Base-by-base conservation (phyloP, 2,113 vertebrate genomes). In the Aleadryas rufinucha region DNA sequence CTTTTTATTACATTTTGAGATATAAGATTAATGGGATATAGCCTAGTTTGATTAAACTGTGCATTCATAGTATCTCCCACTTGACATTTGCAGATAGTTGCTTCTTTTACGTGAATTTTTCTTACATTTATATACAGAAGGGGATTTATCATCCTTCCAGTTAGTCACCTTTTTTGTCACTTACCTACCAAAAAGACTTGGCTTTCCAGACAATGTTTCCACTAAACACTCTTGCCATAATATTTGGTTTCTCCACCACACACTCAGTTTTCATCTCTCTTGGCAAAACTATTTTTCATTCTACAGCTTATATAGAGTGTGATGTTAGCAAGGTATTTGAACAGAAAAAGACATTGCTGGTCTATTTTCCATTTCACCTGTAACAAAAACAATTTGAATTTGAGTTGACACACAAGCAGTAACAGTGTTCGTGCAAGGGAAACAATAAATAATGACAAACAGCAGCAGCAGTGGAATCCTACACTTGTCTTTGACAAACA, bases 1-100 rank as follows among this genome's bases (percentile, higher is more conserved):
- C 56, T 79, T 82, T 76, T 95, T 13, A 56, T 96, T 85, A 23
- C 20, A 72, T 65, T 91, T 83, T 60, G 53, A 88, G 61, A 68
- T 66, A 45, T n/a, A 76, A 89, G 89, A 97, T 97, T 97, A 97
- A 97, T 93, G 94, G 53, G 16, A 84, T 33, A 37, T 42, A 93
- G 13, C 31, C 59, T 74, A 61, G 37, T 88, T 96, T 94, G 83
- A 96, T 96, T 97, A 94, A 94, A 95, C 66, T 95, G n/a, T 80
- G 72, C 59, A 74, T 95, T 96, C 72, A 49, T 90, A 54, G 33
- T 41, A 71, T 89, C 60, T 95, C 49, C 35, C 53, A 94, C 39
- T 82, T 87, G 64, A 96, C 50, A 91, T 54, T 27, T 66, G 13
- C 53, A 77, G n/a, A 18, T 49, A 85, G 53, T 27, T 82, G 9